Evolutionary conservation across 2,888 invertebrate genomes (phyloP).

Genomic region (Polyploca ridens): DNA sequence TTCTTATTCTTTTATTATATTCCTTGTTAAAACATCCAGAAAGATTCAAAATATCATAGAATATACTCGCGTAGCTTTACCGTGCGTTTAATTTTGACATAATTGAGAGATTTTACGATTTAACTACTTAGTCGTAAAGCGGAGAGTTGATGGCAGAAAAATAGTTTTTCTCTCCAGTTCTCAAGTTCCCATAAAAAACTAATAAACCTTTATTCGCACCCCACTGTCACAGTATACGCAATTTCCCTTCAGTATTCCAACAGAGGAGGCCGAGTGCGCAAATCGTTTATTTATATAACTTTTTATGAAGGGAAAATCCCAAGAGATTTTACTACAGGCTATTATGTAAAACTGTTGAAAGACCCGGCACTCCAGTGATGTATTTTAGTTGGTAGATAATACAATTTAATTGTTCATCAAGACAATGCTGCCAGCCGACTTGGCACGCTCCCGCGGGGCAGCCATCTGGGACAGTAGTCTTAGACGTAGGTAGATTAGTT

Average conservation of each 20-base stretch:
- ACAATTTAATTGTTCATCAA: not conserved
- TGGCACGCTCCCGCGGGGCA: not conserved
- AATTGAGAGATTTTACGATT: not conserved
- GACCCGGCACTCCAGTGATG: too few species aligned
- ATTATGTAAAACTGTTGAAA: not conserved
- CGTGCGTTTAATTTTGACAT: not conserved
- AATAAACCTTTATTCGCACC: not conserved
- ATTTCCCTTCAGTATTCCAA: not conserved
- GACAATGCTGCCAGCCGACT: not conserved
- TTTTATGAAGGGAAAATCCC: not conserved
- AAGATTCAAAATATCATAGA: not conserved
- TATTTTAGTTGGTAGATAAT: not conserved
- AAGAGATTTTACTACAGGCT: not conserved
- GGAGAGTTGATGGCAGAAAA: not conserved
- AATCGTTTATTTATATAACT: not conserved
- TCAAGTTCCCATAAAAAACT: not conserved
- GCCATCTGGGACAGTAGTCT: not conserved
- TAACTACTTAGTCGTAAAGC: not conserved
- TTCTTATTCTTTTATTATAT: too few species aligned
- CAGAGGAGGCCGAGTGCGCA: not conserved
- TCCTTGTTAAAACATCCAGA: too few species aligned
- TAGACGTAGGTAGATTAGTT: too few species aligned
- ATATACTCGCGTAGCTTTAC: not conserved
- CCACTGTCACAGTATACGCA: not conserved
- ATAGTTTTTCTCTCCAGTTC: not conserved